phyloP scores from a whole-genome alignment of 2,113 vertebrate species.

The Poeciliopsis turrubarensis region DNA sequence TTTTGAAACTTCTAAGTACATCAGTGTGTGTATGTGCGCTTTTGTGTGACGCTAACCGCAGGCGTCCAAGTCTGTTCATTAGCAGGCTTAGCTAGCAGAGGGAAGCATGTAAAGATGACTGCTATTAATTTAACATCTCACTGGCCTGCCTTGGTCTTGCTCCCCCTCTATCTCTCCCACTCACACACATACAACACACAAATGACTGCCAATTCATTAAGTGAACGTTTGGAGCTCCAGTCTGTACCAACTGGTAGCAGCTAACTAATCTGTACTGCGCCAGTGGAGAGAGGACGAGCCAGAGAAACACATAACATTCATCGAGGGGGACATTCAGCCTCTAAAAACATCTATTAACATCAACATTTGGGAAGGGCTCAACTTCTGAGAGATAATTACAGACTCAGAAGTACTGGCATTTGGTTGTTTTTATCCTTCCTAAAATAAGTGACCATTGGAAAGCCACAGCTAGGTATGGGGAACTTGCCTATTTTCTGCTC shows the following conservation, averaged over 20 bases:
- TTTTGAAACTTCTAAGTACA: conserved; percentile 29
- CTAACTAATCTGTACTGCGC: conserved; percentile 74
- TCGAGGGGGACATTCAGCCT: conserved; percentile 69
- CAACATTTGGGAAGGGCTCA: conserved; percentile 64
- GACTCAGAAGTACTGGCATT: conserved; percentile 51
- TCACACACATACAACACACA: conserved; percentile 35
- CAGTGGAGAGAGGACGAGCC: conserved; percentile 69
- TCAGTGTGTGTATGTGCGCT: conserved; percentile 12
- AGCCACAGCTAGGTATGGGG: conserved; percentile 24
- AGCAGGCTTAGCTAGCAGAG: conserved; percentile 72
- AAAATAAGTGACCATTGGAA: conserved; percentile 23
- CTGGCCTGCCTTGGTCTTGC: conserved; percentile 49
- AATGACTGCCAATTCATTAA: conserved; percentile 78
- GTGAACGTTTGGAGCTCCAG: conserved; percentile 72
- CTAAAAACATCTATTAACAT: conserved; percentile 74
- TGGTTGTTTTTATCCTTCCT: conserved; percentile 44
- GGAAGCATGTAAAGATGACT: conserved; percentile 74
- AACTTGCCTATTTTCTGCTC: conserved; percentile 30
- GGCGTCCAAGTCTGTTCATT: conserved; percentile 76
- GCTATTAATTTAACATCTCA: conserved; percentile 77
- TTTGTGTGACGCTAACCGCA: conserved; percentile 63
- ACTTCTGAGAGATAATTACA: conserved; percentile 64
- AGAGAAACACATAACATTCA: conserved; percentile 74
- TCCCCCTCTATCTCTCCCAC: conserved; percentile 15
- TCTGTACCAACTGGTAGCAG: conserved; percentile 73